Evolutionary conservation across 2,113 vertebrate genomes (phyloP), one percentile per base, ranked within the genome.

Genomic region (Ramphastos sulfuratus): DNA sequence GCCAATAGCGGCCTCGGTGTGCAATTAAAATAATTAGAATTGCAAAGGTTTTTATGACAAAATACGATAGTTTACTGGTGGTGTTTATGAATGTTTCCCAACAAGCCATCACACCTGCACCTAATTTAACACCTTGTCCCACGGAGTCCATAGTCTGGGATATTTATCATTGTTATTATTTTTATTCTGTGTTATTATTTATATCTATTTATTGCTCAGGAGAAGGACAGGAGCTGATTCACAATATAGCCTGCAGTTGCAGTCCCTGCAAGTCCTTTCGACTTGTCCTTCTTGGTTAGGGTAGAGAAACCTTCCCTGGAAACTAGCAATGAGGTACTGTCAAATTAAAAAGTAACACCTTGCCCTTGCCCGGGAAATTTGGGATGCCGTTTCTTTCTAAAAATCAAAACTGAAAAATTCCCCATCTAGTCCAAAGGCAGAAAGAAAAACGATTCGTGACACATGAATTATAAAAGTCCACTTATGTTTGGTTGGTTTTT

Each of bases 331-430:
- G 79, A 90, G 82, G 82, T 65, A 79, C 17, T 88, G 35, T 4
- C 52, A 85, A 92, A 92, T 95, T 75, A 75, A 85, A 89, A 92
- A 87, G 54, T 39, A 87, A 75, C 80, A 39, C 37, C 37, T 39
- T 39, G 37, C 37, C 91, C 90, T 95, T 92, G 69, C n/a, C 28
- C 63, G 21, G 50, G n/a, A 59, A 23, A 33, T 81, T 87, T 35
- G 23, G 71, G 30, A 60, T 56, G 10, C 27, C 2, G 0, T 18
- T 12, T n/a, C 37, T 37, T 66, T 55, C 72, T 30, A 8, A 23
- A 55, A 69, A 2, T 5, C 4, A 33, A 27, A 31, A 17, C 19
- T 11, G 11, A 21, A 63, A 46, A 63, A 27, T 30, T 56, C 31
- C 18, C 18, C 21, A 24, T 8, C 37, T 60, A 77, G 25, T 50